Conservation (phyloP, 1,140 invertebrate species). For the Spodoptera frugiperda region DNA sequence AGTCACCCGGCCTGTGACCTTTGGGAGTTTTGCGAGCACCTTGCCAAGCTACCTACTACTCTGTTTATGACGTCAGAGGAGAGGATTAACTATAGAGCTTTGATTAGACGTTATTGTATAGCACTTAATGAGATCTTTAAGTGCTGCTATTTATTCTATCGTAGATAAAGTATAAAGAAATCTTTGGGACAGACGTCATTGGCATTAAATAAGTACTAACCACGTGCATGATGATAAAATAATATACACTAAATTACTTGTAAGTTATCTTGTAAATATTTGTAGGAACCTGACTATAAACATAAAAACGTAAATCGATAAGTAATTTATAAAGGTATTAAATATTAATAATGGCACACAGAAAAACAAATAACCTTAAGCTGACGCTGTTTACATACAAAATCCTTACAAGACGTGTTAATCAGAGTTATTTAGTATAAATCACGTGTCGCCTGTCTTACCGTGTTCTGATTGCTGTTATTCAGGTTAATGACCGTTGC, state of each 20-base stretch:
- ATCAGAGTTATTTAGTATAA: conserved; percentile 29
- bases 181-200: background rate
- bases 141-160: background rate
- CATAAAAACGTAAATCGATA: too few relatives aligned
- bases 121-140: background rate
- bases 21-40: conserved; percentile 52
- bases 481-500: conserved; percentile 48
- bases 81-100: conserved; percentile 32
- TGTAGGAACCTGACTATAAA: too few relatives aligned
- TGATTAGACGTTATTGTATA: conserved; percentile 18
- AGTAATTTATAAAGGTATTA: background rate
- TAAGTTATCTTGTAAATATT: too few relatives aligned
- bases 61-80: conserved; percentile 44
- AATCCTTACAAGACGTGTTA: conserved; percentile 6
- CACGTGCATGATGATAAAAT: too few relatives aligned
- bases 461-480: conserved; percentile 38
- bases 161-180: background rate
- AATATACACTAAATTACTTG: too few relatives aligned
- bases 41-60: conserved; percentile 42
- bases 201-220: too few relatives aligned
- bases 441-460: conserved; percentile 34
- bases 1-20: conserved; percentile 56
- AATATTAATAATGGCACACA: background rate
- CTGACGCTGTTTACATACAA: conserved; percentile 21
- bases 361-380: background rate